Base-by-base conservation (phyloP, 2,888 invertebrate genomes). In the Patella caerulea region DNA sequence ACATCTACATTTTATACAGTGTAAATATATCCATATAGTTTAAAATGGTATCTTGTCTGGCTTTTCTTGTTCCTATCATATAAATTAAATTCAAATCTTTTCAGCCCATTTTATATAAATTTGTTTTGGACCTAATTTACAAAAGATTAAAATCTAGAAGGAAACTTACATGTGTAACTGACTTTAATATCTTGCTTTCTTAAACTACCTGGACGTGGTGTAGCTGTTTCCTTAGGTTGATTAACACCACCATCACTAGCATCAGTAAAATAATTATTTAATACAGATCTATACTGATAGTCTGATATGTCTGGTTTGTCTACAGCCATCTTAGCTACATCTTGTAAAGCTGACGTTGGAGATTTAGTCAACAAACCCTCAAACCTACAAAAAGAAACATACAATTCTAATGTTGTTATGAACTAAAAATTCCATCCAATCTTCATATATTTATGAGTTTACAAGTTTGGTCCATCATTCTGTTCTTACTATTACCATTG, bases 291-390 rank as follows among this genome's bases (percentile, higher is more conserved):
- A 78, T 85, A 85, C 19, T 78, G 72, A 65, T 24, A 24, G 19
- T 65, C 24, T 19, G 65, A 24, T 24, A 24, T 24, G 19, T 24
- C 12, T 19, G 65, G 9, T 24, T 65, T 79, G 45, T 79, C 80
- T n/a, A 82, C 15, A 79, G 81, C 69, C 78, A 79, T 29, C 45
- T 82, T 70, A 12, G 88, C 88, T 14, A 90, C 81, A 52, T 83
- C 80, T 17, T 83, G 82, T 29, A 90, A 81, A 12, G 84, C 85
- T 45, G 80, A 82, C 78, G 88, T 89, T 9, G 90, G 89, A 7
- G 77, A 78, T 75, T 89, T 90, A 0, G 90, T 90, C 69, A 90
- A 76, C 15, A 84, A 69, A 0, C 90, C 90, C 54, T 86, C 86
- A 5, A 29, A 54, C 24, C 88, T 88, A 82, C 17, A 79, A 73